Base-by-base conservation (phyloP, 2,113 vertebrate genomes). In the Scomber scombrus region DNA sequence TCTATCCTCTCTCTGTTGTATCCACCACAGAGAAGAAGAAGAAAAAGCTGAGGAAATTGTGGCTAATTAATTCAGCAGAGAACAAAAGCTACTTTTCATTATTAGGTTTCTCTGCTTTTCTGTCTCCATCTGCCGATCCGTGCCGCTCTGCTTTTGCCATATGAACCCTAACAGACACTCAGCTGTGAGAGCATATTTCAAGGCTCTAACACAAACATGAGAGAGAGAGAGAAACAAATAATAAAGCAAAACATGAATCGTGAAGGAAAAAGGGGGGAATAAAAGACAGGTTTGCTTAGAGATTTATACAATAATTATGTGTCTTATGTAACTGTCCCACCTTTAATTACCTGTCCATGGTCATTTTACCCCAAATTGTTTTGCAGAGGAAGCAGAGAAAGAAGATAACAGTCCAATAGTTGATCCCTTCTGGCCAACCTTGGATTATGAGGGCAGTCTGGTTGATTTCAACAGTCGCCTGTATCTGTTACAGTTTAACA, bases 401-500 rank as follows among this genome's bases (percentile, higher is more conserved):
- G 45, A 63, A 58, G 84, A 88, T 76, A 78, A 85, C 62, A 71
- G 75, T 82, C 75, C 55, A 83, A 23, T 65, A 64, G 65, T 81
- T 61, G 71, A 81, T 71, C 62, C 68, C 61, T 29, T 52, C 80
- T 72, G 54, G 86, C 68, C 23, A 61, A n/a, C 11, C 56, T 47
- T 11, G 58, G 66, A 63, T 78, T 77, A 47, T 75, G 78, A 85
- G 82, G 70, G 70, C 69, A 81, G 82, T 80, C 71, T 78, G 82
- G 21, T 43, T 54, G 75, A 85, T 89, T 90, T 88, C 80, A 85
- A 76, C 83, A 86, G 58, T 80, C 69, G 71, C 58, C 69, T 45
- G 50, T 80, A 62, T 90, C 82, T 84, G 83, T 87, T 84, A 82
- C 58, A 75, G 82, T 79, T 84, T 89, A 90, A 80, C 80, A 88